Evolutionary conservation across 2,797 vertebrate species (phyloP).

Genomic region (Characodon lateralis): DNA sequence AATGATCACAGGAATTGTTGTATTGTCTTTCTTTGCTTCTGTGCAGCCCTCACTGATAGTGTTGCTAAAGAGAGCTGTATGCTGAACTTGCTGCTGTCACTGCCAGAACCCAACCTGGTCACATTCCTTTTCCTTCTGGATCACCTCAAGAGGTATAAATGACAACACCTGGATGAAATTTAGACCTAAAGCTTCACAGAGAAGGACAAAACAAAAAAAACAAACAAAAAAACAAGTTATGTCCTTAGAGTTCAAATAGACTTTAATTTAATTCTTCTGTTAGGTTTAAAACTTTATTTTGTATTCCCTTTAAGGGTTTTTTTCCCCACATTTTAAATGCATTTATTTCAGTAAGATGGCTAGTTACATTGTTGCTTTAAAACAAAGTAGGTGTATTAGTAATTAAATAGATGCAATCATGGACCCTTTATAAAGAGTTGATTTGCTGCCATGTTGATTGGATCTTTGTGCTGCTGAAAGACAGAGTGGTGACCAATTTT

Average conservation of each 20-base stretch:
- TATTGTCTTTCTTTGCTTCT: slow-evolving; percentile 16
- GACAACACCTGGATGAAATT: background rate
- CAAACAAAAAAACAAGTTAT: background rate
- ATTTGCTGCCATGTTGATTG: too few relatives aligned
- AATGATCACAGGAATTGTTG: background rate
- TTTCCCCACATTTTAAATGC: background rate
- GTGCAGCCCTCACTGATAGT: slow-evolving; percentile 91
- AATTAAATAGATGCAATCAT: too few relatives aligned
- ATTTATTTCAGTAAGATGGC: too few relatives aligned
- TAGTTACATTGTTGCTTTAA: too few relatives aligned
- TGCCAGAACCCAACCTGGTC: slow-evolving; percentile 96
- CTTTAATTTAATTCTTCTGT: background rate
- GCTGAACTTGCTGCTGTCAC: slow-evolving; percentile 93
- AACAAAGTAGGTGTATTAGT: too few relatives aligned
- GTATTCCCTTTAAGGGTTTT: background rate
- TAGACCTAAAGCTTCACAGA: background rate
- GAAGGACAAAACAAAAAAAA: too few relatives aligned
- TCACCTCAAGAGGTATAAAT: slow-evolving; percentile 92
- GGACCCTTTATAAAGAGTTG: too few relatives aligned
- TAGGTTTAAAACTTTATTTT: background rate
- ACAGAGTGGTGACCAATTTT: too few relatives aligned
- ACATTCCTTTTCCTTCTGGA: slow-evolving; percentile 98
- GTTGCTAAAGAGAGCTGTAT: slow-evolving; percentile 99
- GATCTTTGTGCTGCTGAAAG: too few relatives aligned
- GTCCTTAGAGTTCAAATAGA: background rate